A percentile compares a stretch with the other conserved stretches of the same genome.
Conservation (phyloP, 2,797 vertebrate genomes). For the Malurus leucopterus region DNA sequence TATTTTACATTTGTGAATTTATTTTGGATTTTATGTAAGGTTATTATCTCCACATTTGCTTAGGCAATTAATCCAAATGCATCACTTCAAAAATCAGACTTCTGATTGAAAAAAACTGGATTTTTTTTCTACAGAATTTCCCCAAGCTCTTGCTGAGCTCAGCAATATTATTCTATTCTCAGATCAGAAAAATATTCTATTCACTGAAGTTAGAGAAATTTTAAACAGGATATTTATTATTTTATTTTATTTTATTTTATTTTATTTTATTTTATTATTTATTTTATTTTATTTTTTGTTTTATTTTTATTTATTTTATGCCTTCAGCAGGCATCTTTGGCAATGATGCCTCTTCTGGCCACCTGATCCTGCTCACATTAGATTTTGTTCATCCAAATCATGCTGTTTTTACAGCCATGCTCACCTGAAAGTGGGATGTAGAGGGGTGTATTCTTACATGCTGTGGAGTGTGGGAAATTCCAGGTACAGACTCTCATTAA, state of each 20-base stretch:
- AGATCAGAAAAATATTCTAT: neutral
- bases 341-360: neutral
- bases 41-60: neutral
- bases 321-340: neutral
- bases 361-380: neutral
- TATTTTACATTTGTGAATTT: neutral
- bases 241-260: neutral
- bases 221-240: neutral
- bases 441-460: fast-evolving
- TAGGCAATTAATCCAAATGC: neutral
- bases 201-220: neutral
- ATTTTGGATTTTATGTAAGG: neutral
- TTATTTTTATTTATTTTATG: neutral
- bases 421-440: neutral
- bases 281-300: neutral
- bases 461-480: neutral
- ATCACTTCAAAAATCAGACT: neutral
- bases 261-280: neutral
- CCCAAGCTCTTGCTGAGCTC: neutral
- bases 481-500: neutral
- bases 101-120: fast-evolving
- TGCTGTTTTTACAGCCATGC: neutral
- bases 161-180: neutral
- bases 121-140: neutral
- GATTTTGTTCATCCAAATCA: neutral